phyloP scores from a whole-genome alignment of 2,113 vertebrate species.

The Bufo bufo region DNA sequence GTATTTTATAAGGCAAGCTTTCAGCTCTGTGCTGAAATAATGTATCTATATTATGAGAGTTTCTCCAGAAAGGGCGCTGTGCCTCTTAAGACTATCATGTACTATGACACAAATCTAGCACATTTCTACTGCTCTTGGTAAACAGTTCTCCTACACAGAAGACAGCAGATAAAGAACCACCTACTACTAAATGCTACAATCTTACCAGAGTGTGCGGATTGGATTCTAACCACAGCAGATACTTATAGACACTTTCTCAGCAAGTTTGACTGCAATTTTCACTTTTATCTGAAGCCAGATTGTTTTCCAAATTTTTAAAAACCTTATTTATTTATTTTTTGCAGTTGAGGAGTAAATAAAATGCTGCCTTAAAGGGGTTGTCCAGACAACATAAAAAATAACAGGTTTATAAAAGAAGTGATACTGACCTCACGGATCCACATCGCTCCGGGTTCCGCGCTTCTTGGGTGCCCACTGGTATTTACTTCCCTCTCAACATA shows the following conservation, averaged over 20 bases:
- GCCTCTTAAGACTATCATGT: not conserved
- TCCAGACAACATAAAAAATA: too few species aligned
- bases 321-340: too few species aligned
- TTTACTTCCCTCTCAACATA: too few species aligned
- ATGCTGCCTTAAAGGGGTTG: too few species aligned
- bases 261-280: too few species aligned
- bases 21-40: not conserved
- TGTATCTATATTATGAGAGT: slow-evolving; percentile 3
- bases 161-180: not conserved
- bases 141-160: not conserved
- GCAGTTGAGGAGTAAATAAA: too few species aligned
- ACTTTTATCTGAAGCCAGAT: too few species aligned
- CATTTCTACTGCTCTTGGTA: not conserved
- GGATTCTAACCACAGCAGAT: not conserved
- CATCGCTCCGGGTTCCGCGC: too few species aligned
- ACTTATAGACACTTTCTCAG: not conserved
- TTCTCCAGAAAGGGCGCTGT: not conserved
- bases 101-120: not conserved
- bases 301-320: too few species aligned
- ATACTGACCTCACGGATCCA: too few species aligned
- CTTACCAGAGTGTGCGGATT: not conserved
- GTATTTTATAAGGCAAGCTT: not conserved
- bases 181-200: not conserved
- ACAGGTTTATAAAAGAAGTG: too few species aligned
- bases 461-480: too few species aligned